phyloP scores from a whole-genome alignment of 2,888 invertebrate genomes.

The Chalcis sispes region DNA sequence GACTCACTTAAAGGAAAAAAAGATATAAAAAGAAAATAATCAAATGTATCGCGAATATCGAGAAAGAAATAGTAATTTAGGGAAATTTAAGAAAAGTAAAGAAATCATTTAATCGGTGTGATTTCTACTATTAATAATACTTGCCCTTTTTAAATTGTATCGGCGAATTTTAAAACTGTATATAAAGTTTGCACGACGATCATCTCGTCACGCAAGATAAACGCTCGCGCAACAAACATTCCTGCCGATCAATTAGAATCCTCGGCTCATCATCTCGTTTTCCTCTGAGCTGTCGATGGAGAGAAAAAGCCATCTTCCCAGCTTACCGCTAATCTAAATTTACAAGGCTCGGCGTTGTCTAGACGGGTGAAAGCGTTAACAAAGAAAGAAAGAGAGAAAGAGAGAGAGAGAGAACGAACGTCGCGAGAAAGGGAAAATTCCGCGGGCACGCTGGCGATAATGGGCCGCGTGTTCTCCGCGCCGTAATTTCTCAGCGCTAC shows the following conservation, averaged over 20 bases:
- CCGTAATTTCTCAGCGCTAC: background rate
- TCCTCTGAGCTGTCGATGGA: background rate
- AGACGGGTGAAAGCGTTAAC: slow-evolving; percentile 38
- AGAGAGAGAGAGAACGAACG: background rate
- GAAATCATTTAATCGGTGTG: background rate
- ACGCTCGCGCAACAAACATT: slow-evolving; percentile 40
- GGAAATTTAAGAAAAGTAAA: background rate
- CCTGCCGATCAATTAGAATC: slow-evolving; percentile 43
- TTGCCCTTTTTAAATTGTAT: background rate
- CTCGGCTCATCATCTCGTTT: too few species aligned
- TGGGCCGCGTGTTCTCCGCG: background rate
- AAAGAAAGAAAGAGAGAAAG: too few species aligned
- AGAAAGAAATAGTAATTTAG: background rate
- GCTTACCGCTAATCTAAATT: slow-evolving; percentile 38
- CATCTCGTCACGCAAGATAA: slow-evolving; percentile 30
- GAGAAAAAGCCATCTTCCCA: background rate
- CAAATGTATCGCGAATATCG: background rate
- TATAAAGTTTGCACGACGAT: slow-evolving; percentile 37
- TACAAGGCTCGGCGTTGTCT: slow-evolving; percentile 22
- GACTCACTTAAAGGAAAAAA: background rate
- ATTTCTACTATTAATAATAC: too few species aligned
- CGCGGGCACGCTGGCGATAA: slow-evolving; percentile 1
- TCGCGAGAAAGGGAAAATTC: slow-evolving; percentile 3
- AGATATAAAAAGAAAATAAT: background rate
- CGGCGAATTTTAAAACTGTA: slow-evolving; percentile 16